phyloP scores from a whole-genome alignment of 2,113 vertebrate species.

The Hystrix cristata region DNA sequence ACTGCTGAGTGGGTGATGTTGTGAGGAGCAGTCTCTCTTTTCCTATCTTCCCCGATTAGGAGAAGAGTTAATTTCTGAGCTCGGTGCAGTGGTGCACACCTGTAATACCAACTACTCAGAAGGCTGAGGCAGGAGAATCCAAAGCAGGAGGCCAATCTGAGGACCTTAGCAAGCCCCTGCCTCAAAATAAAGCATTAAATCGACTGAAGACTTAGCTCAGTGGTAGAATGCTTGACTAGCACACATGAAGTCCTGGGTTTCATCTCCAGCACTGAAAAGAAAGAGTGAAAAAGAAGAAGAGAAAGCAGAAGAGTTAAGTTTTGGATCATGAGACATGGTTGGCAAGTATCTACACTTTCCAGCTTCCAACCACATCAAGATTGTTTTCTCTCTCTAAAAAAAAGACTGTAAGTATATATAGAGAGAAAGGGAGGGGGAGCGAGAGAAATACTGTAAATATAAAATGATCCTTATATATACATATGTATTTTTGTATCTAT shows the following conservation, averaged over 20 bases:
- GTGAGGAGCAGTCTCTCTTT: neutral
- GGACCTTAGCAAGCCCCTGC: neutral
- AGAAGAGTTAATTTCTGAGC: neutral
- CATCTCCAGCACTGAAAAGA: neutral
- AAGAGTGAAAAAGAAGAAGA: neutral
- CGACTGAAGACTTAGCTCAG: neutral
- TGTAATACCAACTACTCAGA: neutral
- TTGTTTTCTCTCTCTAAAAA: neutral
- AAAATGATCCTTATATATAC: neutral
- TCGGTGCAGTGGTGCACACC: neutral
- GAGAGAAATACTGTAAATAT: neutral
- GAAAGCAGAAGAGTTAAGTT: neutral
- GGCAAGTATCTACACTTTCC: neutral
- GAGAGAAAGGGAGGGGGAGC: neutral
- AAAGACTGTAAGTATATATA: neutral
- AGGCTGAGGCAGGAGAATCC: neutral
- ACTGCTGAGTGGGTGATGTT: neutral
- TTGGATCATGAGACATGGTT: neutral
- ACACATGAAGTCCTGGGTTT: neutral
- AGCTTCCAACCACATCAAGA: neutral
- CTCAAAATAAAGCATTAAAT: neutral
- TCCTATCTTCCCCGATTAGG: neutral
- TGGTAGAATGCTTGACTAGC: neutral
- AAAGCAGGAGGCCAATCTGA: neutral
- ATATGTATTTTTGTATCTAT: neutral